Conservation (phyloP, 2,888 invertebrate genomes). For the Andrena chrysosceles region DNA sequence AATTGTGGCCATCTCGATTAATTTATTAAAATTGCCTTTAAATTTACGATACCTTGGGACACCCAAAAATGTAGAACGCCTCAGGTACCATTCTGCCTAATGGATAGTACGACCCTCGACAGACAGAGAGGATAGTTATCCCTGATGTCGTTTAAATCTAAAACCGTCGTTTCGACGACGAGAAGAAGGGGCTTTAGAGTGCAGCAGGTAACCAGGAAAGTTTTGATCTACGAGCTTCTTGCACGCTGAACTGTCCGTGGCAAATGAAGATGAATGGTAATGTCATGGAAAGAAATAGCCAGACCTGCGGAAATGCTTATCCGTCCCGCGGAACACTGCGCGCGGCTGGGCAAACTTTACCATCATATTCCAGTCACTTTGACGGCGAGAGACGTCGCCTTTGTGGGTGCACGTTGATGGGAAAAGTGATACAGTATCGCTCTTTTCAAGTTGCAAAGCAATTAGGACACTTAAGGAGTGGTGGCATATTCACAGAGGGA, state of each 20-base stretch:
- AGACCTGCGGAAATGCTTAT: constrained; percentile 46
- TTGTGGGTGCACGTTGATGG: background rate
- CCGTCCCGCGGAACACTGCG: constrained; percentile 6
- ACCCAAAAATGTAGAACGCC: too few relatives aligned
- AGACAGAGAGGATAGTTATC: too few relatives aligned
- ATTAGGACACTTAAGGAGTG: too few relatives aligned
- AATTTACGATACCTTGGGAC: too few relatives aligned
- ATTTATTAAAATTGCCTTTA: too few relatives aligned
- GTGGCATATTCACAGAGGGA: too few relatives aligned
- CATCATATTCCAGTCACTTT: background rate
- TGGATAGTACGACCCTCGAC: too few relatives aligned
- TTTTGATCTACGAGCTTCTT: constrained; percentile 65
- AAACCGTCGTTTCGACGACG: background rate
- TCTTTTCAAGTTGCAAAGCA: background rate
- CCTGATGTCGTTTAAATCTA: background rate
- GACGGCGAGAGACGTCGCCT: background rate
- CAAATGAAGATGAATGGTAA: constrained; percentile 67
- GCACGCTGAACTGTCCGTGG: constrained; percentile 54
- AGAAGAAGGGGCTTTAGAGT: constrained; percentile 27
- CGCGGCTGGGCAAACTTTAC: constrained; percentile 34
- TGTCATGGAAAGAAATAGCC: constrained; percentile 25
- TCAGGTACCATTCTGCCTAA: too few relatives aligned
- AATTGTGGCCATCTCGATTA: too few relatives aligned
- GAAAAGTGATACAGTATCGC: background rate
- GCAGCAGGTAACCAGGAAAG: constrained; percentile 42